Conservation (phyloP, 2,888 invertebrate species). For the Cataglyphis albicans region DNA sequence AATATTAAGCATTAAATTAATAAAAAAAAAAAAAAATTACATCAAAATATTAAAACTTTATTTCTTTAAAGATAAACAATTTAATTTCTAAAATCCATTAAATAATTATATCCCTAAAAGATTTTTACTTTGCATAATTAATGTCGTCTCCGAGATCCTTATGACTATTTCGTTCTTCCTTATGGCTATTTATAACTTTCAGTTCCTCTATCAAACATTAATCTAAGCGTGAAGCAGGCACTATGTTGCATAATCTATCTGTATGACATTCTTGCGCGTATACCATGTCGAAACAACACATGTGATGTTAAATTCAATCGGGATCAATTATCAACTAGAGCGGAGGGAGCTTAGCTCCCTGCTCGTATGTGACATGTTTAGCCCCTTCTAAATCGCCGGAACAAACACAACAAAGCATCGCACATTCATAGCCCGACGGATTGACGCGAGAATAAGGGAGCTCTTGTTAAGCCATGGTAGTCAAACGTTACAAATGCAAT, state of each 20-base stretch:
- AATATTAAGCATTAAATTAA: no score
- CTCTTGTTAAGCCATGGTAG: slow-evolving; percentile 24
- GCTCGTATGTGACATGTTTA: slow-evolving; percentile 44
- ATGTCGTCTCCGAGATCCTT: background rate
- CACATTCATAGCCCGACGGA: slow-evolving; percentile 41
- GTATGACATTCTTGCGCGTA: slow-evolving; percentile 39
- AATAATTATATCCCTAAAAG: slow-evolving; percentile 5
- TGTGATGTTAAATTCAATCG: slow-evolving; percentile 56
- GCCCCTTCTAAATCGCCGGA: slow-evolving; percentile 49
- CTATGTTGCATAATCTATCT: slow-evolving; percentile 38
- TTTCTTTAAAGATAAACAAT: background rate
- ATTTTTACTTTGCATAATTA: background rate
- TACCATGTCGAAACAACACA: slow-evolving; percentile 34
- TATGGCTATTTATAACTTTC: slow-evolving; percentile 28
- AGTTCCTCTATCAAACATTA: slow-evolving; percentile 31
- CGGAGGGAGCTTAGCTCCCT: slow-evolving; percentile 47
- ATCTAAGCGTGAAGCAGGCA: slow-evolving; percentile 36
- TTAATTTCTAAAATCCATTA: background rate
- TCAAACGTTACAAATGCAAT: slow-evolving; percentile 16
- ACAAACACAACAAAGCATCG: slow-evolving; percentile 46
- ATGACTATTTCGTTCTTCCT: slow-evolving; percentile 12
- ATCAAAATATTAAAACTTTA: background rate
- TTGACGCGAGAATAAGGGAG: slow-evolving; percentile 48
- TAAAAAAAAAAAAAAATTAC: background rate
- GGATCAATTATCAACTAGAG: slow-evolving; percentile 54